Base-by-base conservation (phyloP, 2,113 vertebrate genomes). In the Odocoileus virginianus region DNA sequence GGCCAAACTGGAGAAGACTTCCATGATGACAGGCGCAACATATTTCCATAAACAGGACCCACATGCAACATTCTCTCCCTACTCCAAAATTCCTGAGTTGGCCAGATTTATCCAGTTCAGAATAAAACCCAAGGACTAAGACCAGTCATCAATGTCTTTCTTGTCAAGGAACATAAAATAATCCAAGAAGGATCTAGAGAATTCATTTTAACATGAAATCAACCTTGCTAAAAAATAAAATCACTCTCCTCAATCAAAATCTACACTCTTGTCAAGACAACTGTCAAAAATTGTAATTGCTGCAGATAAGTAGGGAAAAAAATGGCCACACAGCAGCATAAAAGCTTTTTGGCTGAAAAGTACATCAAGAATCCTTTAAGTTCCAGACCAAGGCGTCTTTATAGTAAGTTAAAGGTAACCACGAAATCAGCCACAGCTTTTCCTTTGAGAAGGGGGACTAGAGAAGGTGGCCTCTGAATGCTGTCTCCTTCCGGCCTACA, bases 121-220 rank as follows among this genome's bases (percentile, higher is more conserved):
- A 93, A 85, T 87, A 61, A 97, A 95, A 97, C n/a, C 54, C 43
- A 74, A 76, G 97, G 8, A 87, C 45, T 82, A 88, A 86, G 50
- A 79, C 7, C 58, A 79, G 81, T 87, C 36, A 89, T 87, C 43
- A 89, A 52, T 54, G 23, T 64, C 87, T 92, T 84, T 96, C 71
- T 89, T 95, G 71, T 58, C 92, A 97, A 87, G 16, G 54, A 88
- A 92, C 36, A 81, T 54, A 88, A 94, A 88, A 40, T 47, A 94
- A 95, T 27, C n/a, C 76, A 88, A 71, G 67, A 96, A 92, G 84
- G 54, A 94, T 40, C 55, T 50, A 74, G 57, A 97, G 36, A 96
- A 95, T 84, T 58, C 43, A 91, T 93, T 95, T 82, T 50, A 95
- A 94, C 52, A 55, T 45, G 30, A 98, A 97, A 85, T 74, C 54